Evolutionary conservation across 2,113 vertebrate genomes (phyloP), one percentile per base, ranked within the genome.

Genomic region (Variabilichromis moorii): DNA sequence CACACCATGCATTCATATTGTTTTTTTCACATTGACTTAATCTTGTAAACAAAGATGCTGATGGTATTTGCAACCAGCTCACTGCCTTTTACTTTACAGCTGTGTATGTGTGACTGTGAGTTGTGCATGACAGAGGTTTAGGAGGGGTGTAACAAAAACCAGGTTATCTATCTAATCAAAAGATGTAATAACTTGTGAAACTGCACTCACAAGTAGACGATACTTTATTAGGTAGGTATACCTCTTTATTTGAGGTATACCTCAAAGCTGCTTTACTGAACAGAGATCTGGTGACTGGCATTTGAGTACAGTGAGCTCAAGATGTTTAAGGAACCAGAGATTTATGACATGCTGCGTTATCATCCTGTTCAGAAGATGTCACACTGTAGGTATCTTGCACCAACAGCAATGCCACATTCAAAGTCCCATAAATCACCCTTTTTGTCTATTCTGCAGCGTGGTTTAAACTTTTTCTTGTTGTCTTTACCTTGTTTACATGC

Each of bases 1-100:
- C 14, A 47, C 57, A 3, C 17, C 63, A 19, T 82, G 31, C 54
- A 71, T 80, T 68, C 37, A 86, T 16, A 82, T 81, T 82, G 68
- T 80, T 11, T 71, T 31, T 71, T 83, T 73, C 21, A 21, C 50
- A 47, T 10, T 73, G 21, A 76, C 21, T 11, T 76, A 73, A 26
- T 26, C 40, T 28, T 47, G 21, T 47, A 47, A 47, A 47, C 14
- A 47, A 76, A 17, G 9, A 68, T 40, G 63, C 63, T 68, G 63
- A 68, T 40, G n/a, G 63, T 40, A 40, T 68, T 21, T 68, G 63
- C 14, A 76, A 17, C 21, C 8, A 28, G 9, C 40, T 73, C 40
- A 11, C 14, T 42, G 12, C 21, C 21, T 45, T 42, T 24, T 47
- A 76, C 40, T 47, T 47, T 17, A 45, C 24, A 28, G 24, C 14